These are phyloP conservation scores for Epinephelus moara DNA, from an alignment of 2,113 vertebrate species.

Conservation along the genomic window DNA sequence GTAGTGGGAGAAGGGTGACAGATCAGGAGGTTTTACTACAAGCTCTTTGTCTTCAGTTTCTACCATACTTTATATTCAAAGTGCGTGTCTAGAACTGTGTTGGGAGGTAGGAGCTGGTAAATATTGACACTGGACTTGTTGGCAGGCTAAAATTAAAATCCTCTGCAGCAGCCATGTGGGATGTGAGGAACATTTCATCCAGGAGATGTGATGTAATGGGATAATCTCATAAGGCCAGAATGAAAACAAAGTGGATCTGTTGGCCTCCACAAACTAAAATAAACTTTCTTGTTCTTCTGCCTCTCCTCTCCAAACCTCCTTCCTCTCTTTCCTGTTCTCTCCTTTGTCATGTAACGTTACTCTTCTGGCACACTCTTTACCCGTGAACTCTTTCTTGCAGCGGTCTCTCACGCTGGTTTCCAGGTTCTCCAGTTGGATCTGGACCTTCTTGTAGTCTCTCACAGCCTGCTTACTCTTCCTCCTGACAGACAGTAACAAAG, in stretches of 20 bases:
- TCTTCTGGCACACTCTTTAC: slow-evolving; percentile 71
- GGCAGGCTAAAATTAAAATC: slow-evolving; percentile 29
- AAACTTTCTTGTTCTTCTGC: slow-evolving; percentile 21
- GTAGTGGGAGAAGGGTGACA: background rate
- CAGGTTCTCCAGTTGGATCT: slow-evolving; percentile 98
- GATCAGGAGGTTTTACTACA: background rate
- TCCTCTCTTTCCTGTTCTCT: background rate
- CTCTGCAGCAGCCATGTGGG: slow-evolving; percentile 12
- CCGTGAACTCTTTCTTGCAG: slow-evolving; percentile 99
- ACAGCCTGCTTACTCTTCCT: slow-evolving; percentile 98
- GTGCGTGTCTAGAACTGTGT: background rate
- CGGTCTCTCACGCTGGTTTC: slow-evolving; percentile 98
- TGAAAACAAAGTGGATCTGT: slow-evolving; percentile 46
- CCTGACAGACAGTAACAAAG: slow-evolving; percentile 77
- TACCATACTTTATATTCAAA: background rate
- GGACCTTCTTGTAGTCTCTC: slow-evolving; percentile 98
- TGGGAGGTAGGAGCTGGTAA: background rate
- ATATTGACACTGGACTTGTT: slow-evolving; percentile 17
- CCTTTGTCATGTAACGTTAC: background rate
- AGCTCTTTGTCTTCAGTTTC: background rate
- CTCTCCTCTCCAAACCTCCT: background rate
- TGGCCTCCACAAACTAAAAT: slow-evolving; percentile 31
- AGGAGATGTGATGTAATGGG: slow-evolving; percentile 15
- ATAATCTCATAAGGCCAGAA: slow-evolving; percentile 17
- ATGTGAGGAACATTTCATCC: slow-evolving; percentile 36